Conservation (phyloP, 64 coral and sea anemone species). For the Montipora cactus region DNA sequence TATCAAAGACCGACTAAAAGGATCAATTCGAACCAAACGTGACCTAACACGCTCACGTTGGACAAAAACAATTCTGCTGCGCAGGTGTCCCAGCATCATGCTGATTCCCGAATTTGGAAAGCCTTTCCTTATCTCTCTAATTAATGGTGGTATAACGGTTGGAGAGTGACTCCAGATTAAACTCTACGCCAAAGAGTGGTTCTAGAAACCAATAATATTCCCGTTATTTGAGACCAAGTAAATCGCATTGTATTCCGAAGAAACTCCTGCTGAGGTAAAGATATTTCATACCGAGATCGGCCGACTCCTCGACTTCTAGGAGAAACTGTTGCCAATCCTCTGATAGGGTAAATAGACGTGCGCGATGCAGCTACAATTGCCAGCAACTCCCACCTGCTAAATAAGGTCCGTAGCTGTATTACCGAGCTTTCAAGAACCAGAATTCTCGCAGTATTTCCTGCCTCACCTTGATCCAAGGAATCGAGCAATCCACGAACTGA, state of each 20-base stretch:
- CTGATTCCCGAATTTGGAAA: constrained; percentile 13
- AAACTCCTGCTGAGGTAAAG: constrained; percentile 3
- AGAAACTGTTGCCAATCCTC: not conserved
- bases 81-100: constrained; percentile 15
- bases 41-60: not conserved
- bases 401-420: not conserved
- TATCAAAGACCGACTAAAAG: not conserved
- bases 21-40: constrained; percentile 17
- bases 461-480: not conserved
- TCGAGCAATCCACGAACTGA: not conserved
- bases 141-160: not conserved
- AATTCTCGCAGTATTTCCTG: not conserved
- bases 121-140: not conserved
- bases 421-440: not conserved
- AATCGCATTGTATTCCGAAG: constrained; percentile 1
- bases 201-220: not conserved
- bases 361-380: not conserved
- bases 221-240: not conserved
- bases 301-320: not conserved
- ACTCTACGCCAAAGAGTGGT: not conserved
- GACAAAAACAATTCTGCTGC: constrained; percentile 2
- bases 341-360: not conserved
- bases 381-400: not conserved
- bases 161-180: constrained; percentile 8
- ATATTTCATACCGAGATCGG: not conserved